A percentile compares a stretch with the other conserved stretches of the same genome.
phyloP scores from a whole-genome alignment of 2,888 invertebrate genomes.

The Papilio elwesi region DNA sequence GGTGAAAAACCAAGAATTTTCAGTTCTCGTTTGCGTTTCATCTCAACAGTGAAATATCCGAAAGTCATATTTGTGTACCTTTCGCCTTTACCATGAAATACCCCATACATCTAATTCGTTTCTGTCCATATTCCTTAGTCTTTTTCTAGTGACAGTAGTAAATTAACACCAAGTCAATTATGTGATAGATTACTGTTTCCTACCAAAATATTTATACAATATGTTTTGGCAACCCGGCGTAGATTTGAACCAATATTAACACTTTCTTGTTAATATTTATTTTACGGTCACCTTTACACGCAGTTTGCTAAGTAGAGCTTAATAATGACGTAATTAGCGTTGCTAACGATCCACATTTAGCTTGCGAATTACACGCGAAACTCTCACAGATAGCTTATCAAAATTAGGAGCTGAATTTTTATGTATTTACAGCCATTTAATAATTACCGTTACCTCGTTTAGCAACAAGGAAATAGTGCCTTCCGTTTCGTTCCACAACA shows the following conservation, averaged over 20 bases:
- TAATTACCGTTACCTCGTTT: constrained; percentile 7
- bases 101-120: too few species aligned
- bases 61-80: too few species aligned
- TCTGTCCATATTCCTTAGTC: too few species aligned
- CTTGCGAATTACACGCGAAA: constrained; percentile 20
- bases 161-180: too few species aligned
- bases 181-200: not conserved
- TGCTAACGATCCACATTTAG: constrained; percentile 20
- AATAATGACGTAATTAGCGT: constrained; percentile 23
- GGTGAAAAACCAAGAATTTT: too few species aligned
- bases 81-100: too few species aligned
- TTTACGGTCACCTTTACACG: constrained; percentile 3
- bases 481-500: constrained; percentile 19
- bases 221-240: too few species aligned
- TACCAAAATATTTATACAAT: not conserved
- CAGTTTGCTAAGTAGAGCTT: constrained; percentile 23
- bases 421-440: constrained; percentile 25
- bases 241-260: not conserved
- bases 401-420: not conserved
- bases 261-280: not conserved
- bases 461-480: constrained; percentile 26
- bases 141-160: too few species aligned
- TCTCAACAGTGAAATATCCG: too few species aligned
- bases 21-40: too few species aligned
- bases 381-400: constrained; percentile 4